phyloP scores from a whole-genome alignment of 2,888 invertebrate genomes.

The Leptinotarsa haldemani region DNA sequence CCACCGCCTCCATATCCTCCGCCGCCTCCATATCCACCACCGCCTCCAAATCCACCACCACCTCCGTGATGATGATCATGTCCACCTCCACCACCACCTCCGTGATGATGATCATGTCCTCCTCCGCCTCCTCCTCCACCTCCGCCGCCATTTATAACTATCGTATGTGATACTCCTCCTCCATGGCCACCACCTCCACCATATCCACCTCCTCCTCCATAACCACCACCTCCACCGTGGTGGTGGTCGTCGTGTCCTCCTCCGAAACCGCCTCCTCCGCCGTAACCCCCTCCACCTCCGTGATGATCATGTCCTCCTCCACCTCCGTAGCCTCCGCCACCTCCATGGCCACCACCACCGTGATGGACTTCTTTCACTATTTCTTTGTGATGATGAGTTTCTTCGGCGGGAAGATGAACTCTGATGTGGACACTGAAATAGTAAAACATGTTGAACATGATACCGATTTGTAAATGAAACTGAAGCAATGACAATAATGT shows the following conservation, averaged over 20 bases:
- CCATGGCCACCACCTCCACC: constrained; percentile 30
- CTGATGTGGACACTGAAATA: constrained; percentile 32
- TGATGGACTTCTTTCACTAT: constrained; percentile 21
- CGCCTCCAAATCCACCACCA: not conserved
- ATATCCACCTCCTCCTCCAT: constrained; percentile 26
- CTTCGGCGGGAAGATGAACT: constrained; percentile 28
- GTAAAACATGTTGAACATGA: too few species aligned
- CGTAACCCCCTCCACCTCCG: constrained; percentile 21
- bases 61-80: constrained; percentile 12
- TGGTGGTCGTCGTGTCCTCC: constrained; percentile 26
- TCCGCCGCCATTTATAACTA: constrained; percentile 20
- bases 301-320: constrained; percentile 29
- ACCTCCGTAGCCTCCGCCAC: constrained; percentile 25
- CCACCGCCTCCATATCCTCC: constrained; percentile 11
- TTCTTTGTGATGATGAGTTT: constrained; percentile 25
- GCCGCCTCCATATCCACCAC: constrained; percentile 7
- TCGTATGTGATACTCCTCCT: constrained; percentile 30
- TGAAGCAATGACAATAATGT: too few species aligned
- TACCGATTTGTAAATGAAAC: too few species aligned
- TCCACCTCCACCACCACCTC: constrained; percentile 19
- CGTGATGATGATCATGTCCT: constrained; percentile 8
- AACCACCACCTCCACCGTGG: constrained; percentile 17
- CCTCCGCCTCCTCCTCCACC: constrained; percentile 20
- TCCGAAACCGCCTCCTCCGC: constrained; percentile 29
- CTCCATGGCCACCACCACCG: constrained; percentile 3